Percentiles rank a stretch among this genome's conserved stretches.
These are phyloP conservation scores for Takifugu bimaculatus DNA, from an alignment of 2,113 vertebrate species.

Conservation along the genomic window DNA sequence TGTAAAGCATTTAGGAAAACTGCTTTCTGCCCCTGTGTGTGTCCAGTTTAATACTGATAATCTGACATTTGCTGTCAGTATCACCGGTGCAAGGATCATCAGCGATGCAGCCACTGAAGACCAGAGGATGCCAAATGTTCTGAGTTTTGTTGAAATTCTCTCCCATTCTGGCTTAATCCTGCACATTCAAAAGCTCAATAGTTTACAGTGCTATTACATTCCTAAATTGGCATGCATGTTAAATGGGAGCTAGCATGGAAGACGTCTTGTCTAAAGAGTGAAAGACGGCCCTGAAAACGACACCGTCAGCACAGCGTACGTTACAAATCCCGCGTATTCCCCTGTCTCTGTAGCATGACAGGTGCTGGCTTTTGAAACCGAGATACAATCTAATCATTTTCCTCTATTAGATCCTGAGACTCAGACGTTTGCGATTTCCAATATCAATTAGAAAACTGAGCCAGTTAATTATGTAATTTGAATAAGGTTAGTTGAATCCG, in stretches of 20 bases:
- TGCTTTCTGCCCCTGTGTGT: conserved; percentile 15
- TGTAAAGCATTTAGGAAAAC: conserved; percentile 1
- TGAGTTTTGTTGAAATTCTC: background rate
- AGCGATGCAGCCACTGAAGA: too few species aligned
- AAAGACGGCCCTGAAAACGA: background rate
- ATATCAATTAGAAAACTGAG: background rate
- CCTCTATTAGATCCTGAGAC: background rate
- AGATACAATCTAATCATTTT: background rate
- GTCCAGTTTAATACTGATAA: too few species aligned
- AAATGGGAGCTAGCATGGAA: too few species aligned
- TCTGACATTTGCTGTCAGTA: too few species aligned
- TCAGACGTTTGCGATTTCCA: too few species aligned
- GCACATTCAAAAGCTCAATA: background rate
- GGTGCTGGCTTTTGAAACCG: background rate
- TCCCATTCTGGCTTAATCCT: too few species aligned
- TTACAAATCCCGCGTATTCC: background rate
- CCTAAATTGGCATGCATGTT: too few species aligned
- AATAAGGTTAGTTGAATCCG: background rate
- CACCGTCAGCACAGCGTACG: background rate
- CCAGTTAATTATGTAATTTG: background rate
- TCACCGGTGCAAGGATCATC: too few species aligned
- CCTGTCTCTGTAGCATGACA: background rate
- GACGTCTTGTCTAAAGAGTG: background rate
- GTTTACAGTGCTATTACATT: background rate
- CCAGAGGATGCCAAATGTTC: background rate